These are phyloP conservation scores for Coenonympha glycerion DNA, from an alignment of 2,888 invertebrate genomes.

Conservation along the genomic window DNA sequence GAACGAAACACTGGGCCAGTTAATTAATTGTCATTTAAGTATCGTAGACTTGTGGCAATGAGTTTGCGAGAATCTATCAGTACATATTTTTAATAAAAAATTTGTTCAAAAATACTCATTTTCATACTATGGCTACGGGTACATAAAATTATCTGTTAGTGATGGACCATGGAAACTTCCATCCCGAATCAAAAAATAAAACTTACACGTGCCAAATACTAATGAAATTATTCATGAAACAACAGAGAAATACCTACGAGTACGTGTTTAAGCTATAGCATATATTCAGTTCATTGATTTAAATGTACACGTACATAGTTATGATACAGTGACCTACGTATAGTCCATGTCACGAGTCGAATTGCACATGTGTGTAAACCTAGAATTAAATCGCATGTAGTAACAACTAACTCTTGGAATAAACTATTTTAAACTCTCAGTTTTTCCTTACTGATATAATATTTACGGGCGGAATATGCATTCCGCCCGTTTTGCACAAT, in stretches of 20 bases:
- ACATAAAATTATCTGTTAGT: too few species aligned
- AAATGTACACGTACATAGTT: not conserved
- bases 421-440: not conserved
- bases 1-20: too few species aligned
- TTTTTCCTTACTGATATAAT: not conserved
- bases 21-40: too few species aligned
- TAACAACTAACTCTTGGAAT: constrained; percentile 1
- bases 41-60: too few species aligned
- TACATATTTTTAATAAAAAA: too few species aligned
- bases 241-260: not conserved
- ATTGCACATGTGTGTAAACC: not conserved
- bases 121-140: too few species aligned
- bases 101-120: too few species aligned
- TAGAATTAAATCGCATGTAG: constrained; percentile 4
- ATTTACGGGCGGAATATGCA: not conserved
- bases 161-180: too few species aligned
- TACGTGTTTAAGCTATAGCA: not conserved
- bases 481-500: too few species aligned
- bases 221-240: not conserved
- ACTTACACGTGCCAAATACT: not conserved
- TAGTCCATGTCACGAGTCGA: constrained; percentile 1
- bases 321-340: not conserved
- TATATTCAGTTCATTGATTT: not conserved
- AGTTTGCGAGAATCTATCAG: too few species aligned
- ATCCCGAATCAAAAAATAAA: too few species aligned